Evolutionary conservation across 2,113 vertebrate genomes (phyloP).

Genomic region (Cnemophilus loriae): DNA sequence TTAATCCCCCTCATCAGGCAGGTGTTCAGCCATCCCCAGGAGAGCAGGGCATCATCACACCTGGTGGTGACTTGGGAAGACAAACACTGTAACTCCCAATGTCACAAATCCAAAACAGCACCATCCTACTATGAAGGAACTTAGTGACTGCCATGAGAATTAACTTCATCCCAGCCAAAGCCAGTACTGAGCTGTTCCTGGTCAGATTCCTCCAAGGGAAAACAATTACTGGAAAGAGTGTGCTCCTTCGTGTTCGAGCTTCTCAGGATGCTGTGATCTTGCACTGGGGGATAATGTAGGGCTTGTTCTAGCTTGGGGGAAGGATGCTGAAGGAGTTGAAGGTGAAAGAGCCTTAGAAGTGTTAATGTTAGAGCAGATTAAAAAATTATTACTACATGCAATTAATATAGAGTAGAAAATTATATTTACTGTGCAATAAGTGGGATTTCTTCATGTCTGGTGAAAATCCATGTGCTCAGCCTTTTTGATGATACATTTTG

Average conservation of each 20-base stretch:
- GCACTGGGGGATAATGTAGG: background rate
- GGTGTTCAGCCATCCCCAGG: background rate
- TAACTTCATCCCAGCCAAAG: background rate
- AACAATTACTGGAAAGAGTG: background rate
- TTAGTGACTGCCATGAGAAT: fast-evolving
- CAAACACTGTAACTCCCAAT: fast-evolving
- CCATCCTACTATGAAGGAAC: background rate
- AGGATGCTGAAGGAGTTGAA: background rate
- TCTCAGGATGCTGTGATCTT: background rate
- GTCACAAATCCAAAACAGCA: background rate
- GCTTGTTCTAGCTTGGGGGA: background rate
- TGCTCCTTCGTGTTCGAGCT: background rate
- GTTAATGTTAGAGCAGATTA: background rate
- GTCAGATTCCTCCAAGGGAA: background rate
- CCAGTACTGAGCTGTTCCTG: background rate
- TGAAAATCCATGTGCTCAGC: background rate
- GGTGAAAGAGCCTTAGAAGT: background rate
- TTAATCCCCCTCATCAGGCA: background rate
- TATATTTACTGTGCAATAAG: background rate
- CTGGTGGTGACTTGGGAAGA: background rate
- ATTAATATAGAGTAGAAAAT: background rate
- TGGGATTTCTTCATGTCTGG: background rate
- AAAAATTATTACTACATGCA: background rate
- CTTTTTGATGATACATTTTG: conserved; percentile 28
- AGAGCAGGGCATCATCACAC: background rate